phyloP scores from a whole-genome alignment of 2,113 vertebrate genomes.

The Ursus arctos region DNA sequence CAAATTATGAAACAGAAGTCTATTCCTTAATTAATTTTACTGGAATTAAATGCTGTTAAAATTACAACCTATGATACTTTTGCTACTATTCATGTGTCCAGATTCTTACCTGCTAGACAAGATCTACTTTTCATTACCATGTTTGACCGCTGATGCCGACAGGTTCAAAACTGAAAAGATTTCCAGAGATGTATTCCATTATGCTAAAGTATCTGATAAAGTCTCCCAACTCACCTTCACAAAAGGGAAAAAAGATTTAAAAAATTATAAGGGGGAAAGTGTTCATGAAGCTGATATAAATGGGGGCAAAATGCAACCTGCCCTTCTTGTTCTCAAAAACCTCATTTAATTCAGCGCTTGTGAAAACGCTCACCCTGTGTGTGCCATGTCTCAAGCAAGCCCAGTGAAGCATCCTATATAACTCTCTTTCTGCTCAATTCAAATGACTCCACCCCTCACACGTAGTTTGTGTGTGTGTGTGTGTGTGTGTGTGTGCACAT shows the following conservation, averaged over 20 bases:
- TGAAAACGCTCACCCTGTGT: constrained; percentile 64
- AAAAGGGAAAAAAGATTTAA: constrained; percentile 26
- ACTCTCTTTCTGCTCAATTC: not conserved
- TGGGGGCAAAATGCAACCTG: not conserved
- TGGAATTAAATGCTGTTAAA: constrained; percentile 85
- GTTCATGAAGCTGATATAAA: constrained; percentile 76
- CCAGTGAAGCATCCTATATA: constrained; percentile 53
- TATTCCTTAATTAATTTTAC: constrained; percentile 85
- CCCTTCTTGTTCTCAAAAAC: constrained; percentile 42
- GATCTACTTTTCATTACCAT: constrained; percentile 47
- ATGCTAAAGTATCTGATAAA: constrained; percentile 83
- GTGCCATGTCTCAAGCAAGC: constrained; percentile 68
- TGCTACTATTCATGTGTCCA: constrained; percentile 77
- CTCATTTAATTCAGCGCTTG: constrained; percentile 72
- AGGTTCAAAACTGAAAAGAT: constrained; percentile 70
- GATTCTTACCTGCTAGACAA: constrained; percentile 74
- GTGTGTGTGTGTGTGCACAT: too few species aligned
- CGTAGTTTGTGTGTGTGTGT: not conserved
- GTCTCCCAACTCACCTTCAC: constrained; percentile 68
- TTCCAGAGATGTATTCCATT: constrained; percentile 81
- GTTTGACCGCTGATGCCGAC: constrained; percentile 73
- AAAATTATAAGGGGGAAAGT: constrained; percentile 50
- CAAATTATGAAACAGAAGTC: constrained; percentile 83
- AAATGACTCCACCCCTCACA: constrained; percentile 38
- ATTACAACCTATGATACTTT: constrained; percentile 84